These are phyloP conservation scores for Sceliomorpha sp. DNA, from an alignment of 2,888 invertebrate species.

Conservation along the genomic window DNA sequence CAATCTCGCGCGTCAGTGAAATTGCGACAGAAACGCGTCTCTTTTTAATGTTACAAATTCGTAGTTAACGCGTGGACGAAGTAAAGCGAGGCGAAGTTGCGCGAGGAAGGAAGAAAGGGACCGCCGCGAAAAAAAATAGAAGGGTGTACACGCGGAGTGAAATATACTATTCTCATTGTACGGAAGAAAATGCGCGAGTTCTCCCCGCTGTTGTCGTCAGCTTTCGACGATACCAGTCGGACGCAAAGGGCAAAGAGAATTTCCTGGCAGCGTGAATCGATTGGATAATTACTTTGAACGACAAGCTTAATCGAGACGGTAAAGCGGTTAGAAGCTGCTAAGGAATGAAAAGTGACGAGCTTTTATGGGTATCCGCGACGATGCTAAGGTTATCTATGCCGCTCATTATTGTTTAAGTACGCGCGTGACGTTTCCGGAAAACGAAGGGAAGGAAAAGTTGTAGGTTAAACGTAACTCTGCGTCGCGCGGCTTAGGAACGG, in stretches of 20 bases:
- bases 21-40: slow-evolving; percentile 21
- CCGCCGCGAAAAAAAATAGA: too few species aligned
- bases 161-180: slow-evolving; percentile 48
- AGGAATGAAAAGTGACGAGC: slow-evolving; percentile 39
- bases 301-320: slow-evolving; percentile 46
- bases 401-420: slow-evolving; percentile 17
- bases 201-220: slow-evolving; percentile 26
- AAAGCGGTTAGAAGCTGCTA: slow-evolving; percentile 30
- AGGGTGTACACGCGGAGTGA: slow-evolving; percentile 15
- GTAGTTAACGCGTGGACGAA: slow-evolving; percentile 42
- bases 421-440: background rate
- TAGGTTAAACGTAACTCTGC: background rate
- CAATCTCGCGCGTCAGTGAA: slow-evolving; percentile 16
- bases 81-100: slow-evolving; percentile 24
- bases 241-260: slow-evolving; percentile 46
- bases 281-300: slow-evolving; percentile 55
- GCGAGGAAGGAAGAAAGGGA: slow-evolving; percentile 24
- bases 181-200: slow-evolving; percentile 30
- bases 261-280: slow-evolving; percentile 46
- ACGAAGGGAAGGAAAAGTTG: background rate
- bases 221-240: slow-evolving; percentile 38
- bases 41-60: slow-evolving; percentile 32
- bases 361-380: slow-evolving; percentile 17
- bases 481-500: too few species aligned
- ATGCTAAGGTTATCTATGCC: slow-evolving; percentile 5